Evolutionary conservation across 2,797 vertebrate species (phyloP).

Genomic region (Onychomys leucogaster): DNA sequence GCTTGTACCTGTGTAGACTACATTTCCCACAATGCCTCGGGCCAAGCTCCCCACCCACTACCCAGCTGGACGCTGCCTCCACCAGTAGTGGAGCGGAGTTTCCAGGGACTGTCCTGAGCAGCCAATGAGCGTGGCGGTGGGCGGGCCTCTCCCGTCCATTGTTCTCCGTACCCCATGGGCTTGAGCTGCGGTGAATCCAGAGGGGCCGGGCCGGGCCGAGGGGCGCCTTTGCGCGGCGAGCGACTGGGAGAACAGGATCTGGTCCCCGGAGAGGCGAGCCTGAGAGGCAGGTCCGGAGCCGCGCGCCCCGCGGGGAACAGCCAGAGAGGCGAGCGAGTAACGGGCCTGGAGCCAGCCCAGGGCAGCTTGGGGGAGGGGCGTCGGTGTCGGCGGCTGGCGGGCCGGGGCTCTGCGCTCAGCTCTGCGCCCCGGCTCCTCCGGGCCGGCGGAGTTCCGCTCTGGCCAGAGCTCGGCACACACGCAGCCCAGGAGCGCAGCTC

Average conservation of each 20-base stretch:
- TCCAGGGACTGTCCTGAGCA: neutral
- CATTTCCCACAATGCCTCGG: constrained; percentile 69
- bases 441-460: neutral
- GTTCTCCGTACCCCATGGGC: constrained; percentile 76
- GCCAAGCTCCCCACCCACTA: neutral
- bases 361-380: constrained; percentile 69
- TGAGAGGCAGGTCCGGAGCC: neutral
- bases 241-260: neutral
- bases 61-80: neutral
- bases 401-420: neutral
- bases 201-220: neutral
- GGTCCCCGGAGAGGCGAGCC: constrained; percentile 63
- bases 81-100: constrained; percentile 56
- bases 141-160: constrained; percentile 78
- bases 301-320: neutral
- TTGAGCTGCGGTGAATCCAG: neutral
- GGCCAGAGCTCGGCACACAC: neutral
- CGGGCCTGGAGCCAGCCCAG: constrained; percentile 67
- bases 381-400: neutral
- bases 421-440: accelerated
- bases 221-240: neutral
- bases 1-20: neutral
- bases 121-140: constrained; percentile 68
- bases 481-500: neutral
- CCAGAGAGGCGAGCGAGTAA: neutral